Base-by-base conservation (phyloP, 2,888 invertebrate genomes). In the Chesias legatella region DNA sequence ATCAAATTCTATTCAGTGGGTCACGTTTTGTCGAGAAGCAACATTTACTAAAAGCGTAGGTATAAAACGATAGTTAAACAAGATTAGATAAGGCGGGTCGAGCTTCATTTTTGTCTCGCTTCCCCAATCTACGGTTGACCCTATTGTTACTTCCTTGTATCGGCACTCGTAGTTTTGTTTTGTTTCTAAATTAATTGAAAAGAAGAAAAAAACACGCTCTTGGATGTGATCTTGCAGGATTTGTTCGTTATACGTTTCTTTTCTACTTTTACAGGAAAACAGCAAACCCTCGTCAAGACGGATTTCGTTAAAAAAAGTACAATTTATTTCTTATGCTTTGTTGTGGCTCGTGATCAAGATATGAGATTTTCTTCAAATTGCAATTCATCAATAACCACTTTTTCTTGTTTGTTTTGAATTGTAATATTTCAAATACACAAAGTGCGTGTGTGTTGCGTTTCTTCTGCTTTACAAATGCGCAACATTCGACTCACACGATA, bases 271-370 rank as follows among this genome's bases (percentile, higher is more conserved):
- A 60, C 64, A 63, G 64, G 46, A 79, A 80, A 75, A 71, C 72
- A 61, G 60, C 58, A 62, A 56, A 83, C 83, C 84, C 83, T 84
- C 81, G 84, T 85, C 83, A 85, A 72, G 77, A 67, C 58, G 82
- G 83, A 83, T 85, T 85, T 85, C 76, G 79, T 79, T 81, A 72
- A 79, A 79, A 79, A 73, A 73, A 75, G 70, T 79, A 80, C 79
- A 80, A 80, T 83, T 82, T 76, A 73, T 72, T 79, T 79, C 74
- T 77, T 75, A 78, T 73, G 74, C 77, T 77, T 78, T 77, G 73
- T 77, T 78, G 68, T 74, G 79, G 79, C 78, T 77, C 76, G 72
- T 79, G 76, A 80, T 80, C 78, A 71, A 72, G 77, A 77, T 75
- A 73, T 58, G 65, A 60, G 56, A 54, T 51, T 60, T 39, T 24